Base-by-base conservation (phyloP, 2,888 invertebrate species). In the Drosophila greeni region DNA sequence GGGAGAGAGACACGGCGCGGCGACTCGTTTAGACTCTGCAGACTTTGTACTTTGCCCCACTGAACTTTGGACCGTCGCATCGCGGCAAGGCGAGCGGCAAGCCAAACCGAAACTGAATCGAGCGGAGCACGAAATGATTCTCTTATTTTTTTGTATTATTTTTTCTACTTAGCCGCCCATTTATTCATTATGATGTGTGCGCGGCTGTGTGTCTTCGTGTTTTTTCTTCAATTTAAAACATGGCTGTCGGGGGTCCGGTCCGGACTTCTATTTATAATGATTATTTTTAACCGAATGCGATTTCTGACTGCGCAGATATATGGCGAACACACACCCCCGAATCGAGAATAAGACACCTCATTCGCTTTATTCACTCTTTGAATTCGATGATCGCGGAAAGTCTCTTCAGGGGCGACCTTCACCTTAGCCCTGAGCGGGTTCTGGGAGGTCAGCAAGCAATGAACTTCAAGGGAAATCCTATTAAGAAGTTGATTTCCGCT, bases 41-140 rank as follows among this genome's bases (percentile, higher is more conserved):
- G 86, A 86, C 86, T 86, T 86, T 86, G 86, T 61, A 85, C 86
- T 76, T 72, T 83, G 84, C 73, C 78, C 80, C 70, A 74, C 70
- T 85, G 85, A 85, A 86, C 86, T 86, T 86, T 85, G 86, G 75
- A 75, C 79, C 74, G 67, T 61, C 26, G 47, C 26, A 60, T n/a
- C 51, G 61, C 47, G 57, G 64, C 61, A 45, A 55, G 23, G 65
- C 61, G 48, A 55, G 24, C 24, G n/a, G 42, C 31, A 56, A 61
- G 66, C 43, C 45, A 48, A 58, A 64, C 47, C 9, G 33, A 45
- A 23, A 48, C 20, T n/a, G 72, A 75, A 12, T 34, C 42, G 20
- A 48, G 48, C 60, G 59, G 37, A 56, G 60, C 52, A 66, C 68
- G 39, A 77, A 74, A 70, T 57, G 55, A 40, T 55, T 73, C 57